Percentiles rank a stretch among this genome's conserved stretches.
Evolutionary conservation across 2,888 invertebrate species (phyloP).

Genomic region (Andrena praecox): DNA sequence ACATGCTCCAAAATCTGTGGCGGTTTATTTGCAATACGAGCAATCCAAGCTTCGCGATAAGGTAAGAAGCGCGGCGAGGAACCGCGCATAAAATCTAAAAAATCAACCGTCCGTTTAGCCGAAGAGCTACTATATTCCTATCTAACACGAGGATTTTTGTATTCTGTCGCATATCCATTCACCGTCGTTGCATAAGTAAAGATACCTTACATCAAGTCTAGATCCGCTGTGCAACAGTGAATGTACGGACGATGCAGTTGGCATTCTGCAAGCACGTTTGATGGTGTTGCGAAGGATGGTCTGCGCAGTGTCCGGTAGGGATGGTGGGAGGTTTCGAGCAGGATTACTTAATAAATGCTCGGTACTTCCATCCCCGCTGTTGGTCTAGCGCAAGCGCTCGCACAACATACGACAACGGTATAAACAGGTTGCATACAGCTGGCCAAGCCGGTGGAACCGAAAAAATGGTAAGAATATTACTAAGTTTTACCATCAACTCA

Average conservation of each 20-base stretch:
- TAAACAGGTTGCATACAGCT: neutral
- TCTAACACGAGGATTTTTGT: neutral
- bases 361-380: neutral
- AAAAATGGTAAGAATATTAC: conserved; percentile 44
- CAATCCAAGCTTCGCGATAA: neutral
- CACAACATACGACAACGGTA: neutral
- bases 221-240: neutral
- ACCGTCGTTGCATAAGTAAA: conserved; percentile 33
- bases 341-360: conserved; percentile 47
- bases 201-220: conserved; percentile 28
- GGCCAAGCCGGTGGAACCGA: neutral
- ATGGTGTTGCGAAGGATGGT: neutral
- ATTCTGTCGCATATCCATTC: neutral
- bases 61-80: neutral
- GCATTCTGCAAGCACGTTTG: conserved; percentile 12
- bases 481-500: neutral
- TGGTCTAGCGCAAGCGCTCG: neutral
- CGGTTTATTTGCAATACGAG: neutral
- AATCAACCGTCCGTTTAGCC: neutral
- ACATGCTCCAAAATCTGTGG: neutral
- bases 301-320: conserved; percentile 32
- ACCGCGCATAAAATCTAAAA: neutral
- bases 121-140: neutral
- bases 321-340: conserved; percentile 54
- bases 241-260: conserved; percentile 3